Evolutionary conservation across 2,888 invertebrate genomes (phyloP).

Genomic region (Ellobium chinense): DNA sequence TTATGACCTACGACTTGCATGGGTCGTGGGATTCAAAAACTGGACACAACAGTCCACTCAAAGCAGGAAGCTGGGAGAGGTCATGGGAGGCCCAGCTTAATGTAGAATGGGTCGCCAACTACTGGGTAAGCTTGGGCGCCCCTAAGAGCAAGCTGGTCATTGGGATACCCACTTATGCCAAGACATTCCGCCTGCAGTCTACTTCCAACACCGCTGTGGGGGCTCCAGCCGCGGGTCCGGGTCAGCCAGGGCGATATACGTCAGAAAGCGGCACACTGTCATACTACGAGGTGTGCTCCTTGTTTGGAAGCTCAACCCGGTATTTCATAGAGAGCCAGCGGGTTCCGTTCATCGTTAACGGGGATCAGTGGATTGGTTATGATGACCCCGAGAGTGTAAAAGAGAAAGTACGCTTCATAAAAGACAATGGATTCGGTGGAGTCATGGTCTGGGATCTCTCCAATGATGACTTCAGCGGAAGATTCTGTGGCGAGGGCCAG

Average conservation of each 20-base stretch:
- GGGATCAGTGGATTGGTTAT: conserved; percentile 63
- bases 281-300: conserved; percentile 70
- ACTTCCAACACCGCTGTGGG: conserved; percentile 59
- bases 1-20: conserved; percentile 72
- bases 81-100: conserved; percentile 48
- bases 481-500: conserved; percentile 62
- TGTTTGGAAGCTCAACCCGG: neutral
- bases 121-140: conserved; percentile 85
- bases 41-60: conserved; percentile 73
- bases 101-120: conserved; percentile 68
- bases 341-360: conserved; percentile 83
- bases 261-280: conserved; percentile 68
- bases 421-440: conserved; percentile 52
- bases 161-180: conserved; percentile 93
- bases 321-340: conserved; percentile 23
- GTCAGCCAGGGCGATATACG: conserved; percentile 67
- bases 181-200: conserved; percentile 91
- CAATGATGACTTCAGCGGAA: conserved; percentile 57
- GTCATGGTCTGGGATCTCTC: conserved; percentile 60
- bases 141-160: conserved; percentile 93
- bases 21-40: conserved; percentile 70
- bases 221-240: conserved; percentile 62
- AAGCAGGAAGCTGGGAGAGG: conserved; percentile 37
- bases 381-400: conserved; percentile 58
- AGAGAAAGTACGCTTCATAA: conserved; percentile 57